Base-by-base conservation (phyloP, 1,140 invertebrate species). In the Lamellibrachia luymesi region DNA sequence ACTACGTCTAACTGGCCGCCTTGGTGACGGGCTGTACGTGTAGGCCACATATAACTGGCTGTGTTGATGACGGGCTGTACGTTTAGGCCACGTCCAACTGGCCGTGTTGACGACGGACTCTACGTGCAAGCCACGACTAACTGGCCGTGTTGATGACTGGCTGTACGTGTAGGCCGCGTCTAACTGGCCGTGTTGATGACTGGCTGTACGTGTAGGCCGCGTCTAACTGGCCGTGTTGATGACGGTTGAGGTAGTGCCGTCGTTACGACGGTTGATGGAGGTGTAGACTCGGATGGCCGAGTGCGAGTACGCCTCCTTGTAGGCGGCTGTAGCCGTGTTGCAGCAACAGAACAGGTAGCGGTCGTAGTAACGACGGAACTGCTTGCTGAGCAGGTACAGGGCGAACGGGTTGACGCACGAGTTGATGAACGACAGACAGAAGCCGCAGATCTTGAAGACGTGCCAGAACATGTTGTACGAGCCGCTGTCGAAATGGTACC, bases 321-420 rank as follows among this genome's bases (percentile, higher is more conserved):
- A 80, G 13, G 64, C 64, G 13, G 64, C 64, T 22, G 64, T 80
- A 10, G 64, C 64, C 13, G 64, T 80, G 64, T 80, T 2, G 91
- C 92, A 93, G 51, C 92, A 93, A 50, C 92, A 93, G 92, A 93
- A 93, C 92, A 93, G 51, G 52, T 99, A 98, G 38, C 97, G 97
- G 96, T 99, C 98, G 97, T 98, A 99, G 96, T 98, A 98, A 94
- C 98, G 98, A 94, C 98, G 97, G 96, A 99, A 99, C 51, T 98
- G 98, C 50, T 98, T 98, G 95, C 98, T 98, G 94, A 99, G 98
- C 95, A 98, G 98, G 96, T 99, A 99, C 22, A 99, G 97, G 2
- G 98, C 98, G 90, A 98, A 98, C 0, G 98, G 98, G 96, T 98
- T 98, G 95, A 98, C 98, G 95, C 98, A 98, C 93, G 98, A 98